Conservation (phyloP, 2,888 invertebrate genomes). For the Nymphalis urticae region DNA sequence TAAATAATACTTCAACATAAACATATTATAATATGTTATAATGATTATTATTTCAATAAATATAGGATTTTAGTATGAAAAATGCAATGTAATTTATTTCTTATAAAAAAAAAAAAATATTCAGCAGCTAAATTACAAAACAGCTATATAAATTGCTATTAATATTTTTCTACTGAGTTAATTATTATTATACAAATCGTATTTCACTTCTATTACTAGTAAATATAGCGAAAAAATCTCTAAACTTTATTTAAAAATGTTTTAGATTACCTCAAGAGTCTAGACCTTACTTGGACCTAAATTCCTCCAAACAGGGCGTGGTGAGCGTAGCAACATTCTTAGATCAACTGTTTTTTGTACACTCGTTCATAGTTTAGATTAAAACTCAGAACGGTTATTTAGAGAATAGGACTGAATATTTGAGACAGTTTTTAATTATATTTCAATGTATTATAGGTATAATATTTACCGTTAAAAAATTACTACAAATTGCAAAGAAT, state of each 20-base stretch:
- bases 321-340: conserved; percentile 25
- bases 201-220: too few species aligned
- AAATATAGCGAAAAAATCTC: neutral
- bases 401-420: neutral
- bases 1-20: neutral
- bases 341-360: conserved; percentile 14
- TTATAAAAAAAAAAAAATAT: too few species aligned
- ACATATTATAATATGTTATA: too few species aligned
- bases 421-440: neutral
- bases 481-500: too few species aligned
- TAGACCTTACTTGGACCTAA: conserved; percentile 11
- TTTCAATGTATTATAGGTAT: too few species aligned
- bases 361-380: conserved; percentile 2
- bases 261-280: neutral
- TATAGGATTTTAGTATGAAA: too few species aligned
- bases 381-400: conserved; percentile 7
- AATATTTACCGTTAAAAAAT: too few species aligned
- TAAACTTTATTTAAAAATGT: neutral
- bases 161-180: too few species aligned
- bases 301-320: conserved; percentile 17
- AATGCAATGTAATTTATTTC: too few species aligned
- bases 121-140: too few species aligned
- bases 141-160: too few species aligned
- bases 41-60: neutral
- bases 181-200: too few species aligned